A percentile compares a stretch with the other conserved stretches of the same genome.
These are phyloP conservation scores for Corbicula japonica DNA, from an alignment of 2,888 invertebrate genomes.

Conservation along the genomic window DNA sequence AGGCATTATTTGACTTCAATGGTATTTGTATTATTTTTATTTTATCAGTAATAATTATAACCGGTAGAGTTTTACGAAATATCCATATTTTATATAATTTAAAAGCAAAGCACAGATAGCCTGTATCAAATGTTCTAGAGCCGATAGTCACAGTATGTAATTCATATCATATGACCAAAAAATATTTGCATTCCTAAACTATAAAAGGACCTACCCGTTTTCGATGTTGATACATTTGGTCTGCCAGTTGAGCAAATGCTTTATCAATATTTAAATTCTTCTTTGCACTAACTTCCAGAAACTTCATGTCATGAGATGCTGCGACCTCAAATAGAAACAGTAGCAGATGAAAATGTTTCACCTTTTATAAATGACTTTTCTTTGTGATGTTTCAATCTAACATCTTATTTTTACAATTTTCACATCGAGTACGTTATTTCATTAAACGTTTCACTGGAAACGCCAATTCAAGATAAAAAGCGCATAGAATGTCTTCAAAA, in stretches of 20 bases:
- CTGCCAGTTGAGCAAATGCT: constrained; percentile 32
- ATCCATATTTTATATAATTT: background rate
- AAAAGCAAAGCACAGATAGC: background rate
- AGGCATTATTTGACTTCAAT: too few species aligned
- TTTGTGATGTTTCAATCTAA: too few species aligned
- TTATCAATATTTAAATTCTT: constrained; percentile 39
- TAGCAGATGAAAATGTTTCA: background rate
- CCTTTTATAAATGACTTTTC: too few species aligned
- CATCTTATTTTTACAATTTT: background rate
- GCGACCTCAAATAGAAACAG: constrained; percentile 23
- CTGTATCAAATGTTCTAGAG: background rate
- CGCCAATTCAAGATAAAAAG: background rate
- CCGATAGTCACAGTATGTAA: background rate
- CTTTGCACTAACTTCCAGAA: constrained; percentile 50
- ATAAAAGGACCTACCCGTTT: constrained; percentile 32
- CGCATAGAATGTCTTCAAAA: too few species aligned
- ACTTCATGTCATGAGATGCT: constrained; percentile 28
- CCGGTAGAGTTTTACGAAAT: background rate
- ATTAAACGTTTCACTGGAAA: background rate
- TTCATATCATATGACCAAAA: background rate
- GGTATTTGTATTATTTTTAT: too few species aligned
- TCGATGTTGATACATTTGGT: constrained; percentile 26
- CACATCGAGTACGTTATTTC: background rate
- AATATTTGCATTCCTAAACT: background rate
- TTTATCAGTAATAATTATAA: background rate